Conservation (phyloP, 1,140 invertebrate genomes). For the Psix sp. region DNA sequence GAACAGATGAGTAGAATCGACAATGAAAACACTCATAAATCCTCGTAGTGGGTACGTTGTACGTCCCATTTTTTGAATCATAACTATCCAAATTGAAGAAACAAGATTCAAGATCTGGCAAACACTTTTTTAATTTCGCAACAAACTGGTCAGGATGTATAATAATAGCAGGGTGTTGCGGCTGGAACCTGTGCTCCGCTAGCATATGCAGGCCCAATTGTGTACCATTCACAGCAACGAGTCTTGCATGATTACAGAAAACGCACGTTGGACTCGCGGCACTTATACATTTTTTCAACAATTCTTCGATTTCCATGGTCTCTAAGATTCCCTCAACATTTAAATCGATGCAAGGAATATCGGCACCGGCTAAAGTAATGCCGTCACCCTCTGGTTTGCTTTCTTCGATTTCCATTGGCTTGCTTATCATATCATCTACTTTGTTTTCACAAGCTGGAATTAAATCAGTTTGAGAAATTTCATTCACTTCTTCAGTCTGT, state of each 20-base stretch:
- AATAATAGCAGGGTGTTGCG: constrained; percentile 75
- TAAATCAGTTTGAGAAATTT: no score
- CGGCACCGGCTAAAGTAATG: constrained; percentile 79
- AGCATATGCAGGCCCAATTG: constrained; percentile 87
- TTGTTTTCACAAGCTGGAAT: constrained; percentile 16
- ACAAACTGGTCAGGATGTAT: constrained; percentile 81
- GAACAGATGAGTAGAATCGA: constrained; percentile 83
- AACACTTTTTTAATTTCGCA: constrained; percentile 80
- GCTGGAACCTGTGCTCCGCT: constrained; percentile 85
- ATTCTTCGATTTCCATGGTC: constrained; percentile 82
- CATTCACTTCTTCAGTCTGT: constrained; percentile 1
- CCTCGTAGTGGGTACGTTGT: constrained; percentile 76
- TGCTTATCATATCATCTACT: constrained; percentile 20
- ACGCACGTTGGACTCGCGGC: constrained; percentile 83
- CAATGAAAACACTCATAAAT: constrained; percentile 91
- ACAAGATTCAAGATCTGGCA: constrained; percentile 79
- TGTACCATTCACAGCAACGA: constrained; percentile 88
- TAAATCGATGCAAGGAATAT: constrained; percentile 83
- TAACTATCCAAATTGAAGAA: constrained; percentile 86
- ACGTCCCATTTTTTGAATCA: constrained; percentile 78
- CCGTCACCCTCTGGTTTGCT: constrained; percentile 52
- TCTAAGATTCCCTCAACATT: constrained; percentile 85
- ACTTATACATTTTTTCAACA: constrained; percentile 84
- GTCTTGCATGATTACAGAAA: constrained; percentile 89
- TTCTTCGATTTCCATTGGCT: constrained; percentile 36